Conservation (phyloP, 2,888 invertebrate genomes). For the Torymus texanus region DNA sequence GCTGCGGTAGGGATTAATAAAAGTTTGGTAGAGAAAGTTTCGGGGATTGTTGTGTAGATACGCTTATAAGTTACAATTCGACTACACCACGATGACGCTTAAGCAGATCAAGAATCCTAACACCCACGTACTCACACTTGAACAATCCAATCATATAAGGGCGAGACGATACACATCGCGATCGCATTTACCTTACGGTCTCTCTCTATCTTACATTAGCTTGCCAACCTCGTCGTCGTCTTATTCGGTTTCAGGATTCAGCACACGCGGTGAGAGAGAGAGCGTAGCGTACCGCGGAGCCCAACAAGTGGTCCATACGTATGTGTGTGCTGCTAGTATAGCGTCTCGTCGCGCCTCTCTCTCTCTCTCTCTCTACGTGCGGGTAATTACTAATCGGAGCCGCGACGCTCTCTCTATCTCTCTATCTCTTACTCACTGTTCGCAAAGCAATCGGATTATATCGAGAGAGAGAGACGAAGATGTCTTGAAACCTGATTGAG, state of each 20-base stretch:
- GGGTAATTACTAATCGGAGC: slow-evolving; percentile 48
- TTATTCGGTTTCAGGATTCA: slow-evolving; percentile 17
- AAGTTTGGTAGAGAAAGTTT: too few relatives aligned
- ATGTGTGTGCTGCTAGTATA: neutral
- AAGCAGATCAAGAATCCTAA: too few relatives aligned
- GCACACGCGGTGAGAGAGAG: slow-evolving; percentile 3
- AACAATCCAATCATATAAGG: neutral
- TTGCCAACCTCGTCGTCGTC: neutral
- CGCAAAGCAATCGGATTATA: too few relatives aligned
- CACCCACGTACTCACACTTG: too few relatives aligned
- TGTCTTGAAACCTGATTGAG: too few relatives aligned
- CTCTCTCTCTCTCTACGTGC: slow-evolving; percentile 28
- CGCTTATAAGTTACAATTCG: too few relatives aligned
- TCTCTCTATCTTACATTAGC: neutral
- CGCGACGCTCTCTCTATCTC: too few relatives aligned
- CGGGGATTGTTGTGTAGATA: too few relatives aligned
- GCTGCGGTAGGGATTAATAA: too few relatives aligned
- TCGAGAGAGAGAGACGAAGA: too few relatives aligned
- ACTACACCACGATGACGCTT: too few relatives aligned
- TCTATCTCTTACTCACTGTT: too few relatives aligned
- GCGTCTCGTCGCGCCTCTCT: neutral
- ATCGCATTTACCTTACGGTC: slow-evolving; percentile 10
- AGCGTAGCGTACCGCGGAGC: neutral
- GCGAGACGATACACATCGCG: slow-evolving; percentile 18
- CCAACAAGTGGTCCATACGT: slow-evolving; percentile 53